These are phyloP conservation scores for Hydrolagus colliei DNA, from an alignment of 2,797 vertebrate species.

Conservation along the genomic window DNA sequence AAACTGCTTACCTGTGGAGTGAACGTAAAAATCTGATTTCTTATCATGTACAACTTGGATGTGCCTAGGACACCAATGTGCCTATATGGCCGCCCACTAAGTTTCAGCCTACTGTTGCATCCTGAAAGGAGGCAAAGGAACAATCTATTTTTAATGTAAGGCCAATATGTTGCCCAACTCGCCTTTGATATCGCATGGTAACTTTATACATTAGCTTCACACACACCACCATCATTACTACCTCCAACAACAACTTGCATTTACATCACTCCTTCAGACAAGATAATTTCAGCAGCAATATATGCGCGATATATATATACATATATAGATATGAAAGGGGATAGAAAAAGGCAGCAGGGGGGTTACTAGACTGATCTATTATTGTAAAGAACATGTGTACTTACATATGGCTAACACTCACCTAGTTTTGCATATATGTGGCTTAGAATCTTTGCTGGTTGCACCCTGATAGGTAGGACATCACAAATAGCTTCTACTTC, in stretches of 20 bases:
- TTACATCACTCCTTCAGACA: too few species aligned
- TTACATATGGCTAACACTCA: constrained; percentile 45
- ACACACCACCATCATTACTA: too few species aligned
- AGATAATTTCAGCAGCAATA: background rate
- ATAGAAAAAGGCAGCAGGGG: background rate
- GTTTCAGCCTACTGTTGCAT: constrained; percentile 74
- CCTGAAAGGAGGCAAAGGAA: constrained; percentile 55
- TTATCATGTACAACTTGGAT: constrained; percentile 90
- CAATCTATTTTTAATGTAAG: background rate
- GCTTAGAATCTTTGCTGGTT: constrained; percentile 90
- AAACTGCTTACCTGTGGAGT: constrained; percentile 77
- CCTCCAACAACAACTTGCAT: too few species aligned
- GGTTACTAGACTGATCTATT: background rate
- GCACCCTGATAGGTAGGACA: constrained; percentile 75
- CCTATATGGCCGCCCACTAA: constrained; percentile 85
- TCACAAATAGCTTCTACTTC: constrained; percentile 73
- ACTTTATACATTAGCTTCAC: too few species aligned
- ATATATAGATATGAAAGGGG: background rate
- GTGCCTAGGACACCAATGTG: constrained; percentile 95
- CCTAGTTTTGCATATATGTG: constrained; percentile 90
- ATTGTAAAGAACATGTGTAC: background rate
- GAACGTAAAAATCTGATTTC: constrained; percentile 84
- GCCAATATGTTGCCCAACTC: background rate
- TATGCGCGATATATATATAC: background rate
- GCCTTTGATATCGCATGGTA: too few species aligned